Conservation (phyloP, 2,797 vertebrate species). For the Myotis pilosus region DNA sequence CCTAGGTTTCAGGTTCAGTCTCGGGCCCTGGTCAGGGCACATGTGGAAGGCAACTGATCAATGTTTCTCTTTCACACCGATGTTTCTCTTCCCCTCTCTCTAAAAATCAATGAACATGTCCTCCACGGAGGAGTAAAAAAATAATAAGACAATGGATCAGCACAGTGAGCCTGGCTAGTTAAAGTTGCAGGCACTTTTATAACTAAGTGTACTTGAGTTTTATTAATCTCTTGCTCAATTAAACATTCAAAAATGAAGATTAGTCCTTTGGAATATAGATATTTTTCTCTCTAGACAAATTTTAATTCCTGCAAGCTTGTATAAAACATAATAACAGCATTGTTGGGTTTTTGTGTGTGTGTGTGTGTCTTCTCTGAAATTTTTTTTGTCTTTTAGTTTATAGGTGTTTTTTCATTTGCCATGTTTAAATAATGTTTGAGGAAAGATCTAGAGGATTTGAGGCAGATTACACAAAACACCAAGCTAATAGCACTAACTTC, state of each 20-base stretch:
- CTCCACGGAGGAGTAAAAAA: background rate
- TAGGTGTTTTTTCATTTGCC: slow-evolving; percentile 1
- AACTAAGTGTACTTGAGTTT: background rate
- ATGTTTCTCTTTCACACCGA: too few species aligned
- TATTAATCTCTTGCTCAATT: background rate
- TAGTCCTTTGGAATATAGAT: background rate
- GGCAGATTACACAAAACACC: slow-evolving; percentile 23
- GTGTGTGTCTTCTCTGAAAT: background rate
- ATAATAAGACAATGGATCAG: background rate
- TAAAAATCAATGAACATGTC: too few species aligned
- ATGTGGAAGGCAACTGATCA: background rate
- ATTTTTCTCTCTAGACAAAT: background rate
- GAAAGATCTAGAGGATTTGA: slow-evolving; percentile 10
- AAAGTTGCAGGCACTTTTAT: background rate
- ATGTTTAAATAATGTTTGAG: slow-evolving; percentile 35
- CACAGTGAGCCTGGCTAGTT: background rate
- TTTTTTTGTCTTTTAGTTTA: background rate
- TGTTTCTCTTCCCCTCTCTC: background rate
- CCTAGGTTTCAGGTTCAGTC: background rate
- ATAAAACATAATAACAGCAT: background rate
- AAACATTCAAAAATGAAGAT: slow-evolving; percentile 14
- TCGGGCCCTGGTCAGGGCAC: background rate
- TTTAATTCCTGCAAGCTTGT: background rate
- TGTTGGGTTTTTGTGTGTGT: background rate
- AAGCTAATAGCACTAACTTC: slow-evolving; percentile 24